Conservation (phyloP, 2,797 vertebrate genomes). For the Coreius guichenoti region DNA sequence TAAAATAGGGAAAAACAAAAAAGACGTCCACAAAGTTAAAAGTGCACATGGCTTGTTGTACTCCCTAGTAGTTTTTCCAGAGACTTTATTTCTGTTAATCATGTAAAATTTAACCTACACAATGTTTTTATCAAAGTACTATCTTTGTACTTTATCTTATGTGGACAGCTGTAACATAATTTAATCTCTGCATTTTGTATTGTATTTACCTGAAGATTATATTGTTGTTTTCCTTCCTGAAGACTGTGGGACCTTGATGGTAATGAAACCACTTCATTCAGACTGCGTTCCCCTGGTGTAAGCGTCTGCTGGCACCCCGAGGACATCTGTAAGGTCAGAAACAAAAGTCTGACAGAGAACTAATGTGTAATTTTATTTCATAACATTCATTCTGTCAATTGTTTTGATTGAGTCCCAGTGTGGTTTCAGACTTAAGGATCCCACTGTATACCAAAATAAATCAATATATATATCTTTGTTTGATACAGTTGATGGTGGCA, state of each 20-base stretch:
- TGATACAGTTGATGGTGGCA: constrained; percentile 91
- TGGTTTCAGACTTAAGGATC: neutral
- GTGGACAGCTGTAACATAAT: neutral
- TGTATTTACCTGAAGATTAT: neutral
- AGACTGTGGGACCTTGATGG: constrained; percentile 96
- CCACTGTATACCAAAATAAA: neutral
- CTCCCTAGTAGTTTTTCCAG: neutral
- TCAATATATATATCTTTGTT: neutral
- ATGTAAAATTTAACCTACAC: neutral
- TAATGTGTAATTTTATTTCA: neutral
- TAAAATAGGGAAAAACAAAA: neutral
- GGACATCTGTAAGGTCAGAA: constrained; percentile 88
- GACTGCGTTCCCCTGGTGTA: constrained; percentile 92
- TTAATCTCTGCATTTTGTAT: neutral
- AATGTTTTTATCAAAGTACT: neutral
- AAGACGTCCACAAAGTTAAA: neutral
- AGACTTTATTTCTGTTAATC: neutral
- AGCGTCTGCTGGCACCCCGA: constrained; percentile 98
- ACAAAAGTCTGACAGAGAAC: neutral
- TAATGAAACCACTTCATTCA: constrained; percentile 85
- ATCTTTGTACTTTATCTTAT: neutral
- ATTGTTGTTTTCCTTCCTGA: constrained; percentile 19
- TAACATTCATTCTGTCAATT: neutral
- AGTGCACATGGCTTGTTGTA: neutral
- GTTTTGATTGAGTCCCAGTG: neutral